Evolutionary conservation across 35 echinoderm and acorn worm genomes (phyloP), one percentile per base, ranked within the genome.

Genomic region (Patiria miniata): DNA sequence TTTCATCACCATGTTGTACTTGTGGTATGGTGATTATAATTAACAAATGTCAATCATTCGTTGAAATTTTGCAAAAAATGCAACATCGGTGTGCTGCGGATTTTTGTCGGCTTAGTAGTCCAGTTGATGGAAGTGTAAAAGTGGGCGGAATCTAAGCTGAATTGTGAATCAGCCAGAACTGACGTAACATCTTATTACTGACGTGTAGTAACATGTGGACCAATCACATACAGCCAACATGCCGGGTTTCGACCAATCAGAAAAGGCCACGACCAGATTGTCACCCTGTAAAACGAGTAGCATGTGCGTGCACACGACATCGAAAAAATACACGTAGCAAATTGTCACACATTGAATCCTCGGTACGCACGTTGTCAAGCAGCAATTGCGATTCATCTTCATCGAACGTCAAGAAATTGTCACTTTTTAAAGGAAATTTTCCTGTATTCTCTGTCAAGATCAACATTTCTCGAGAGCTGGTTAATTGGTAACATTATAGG

Each of bases 231-330:
- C 23, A 79, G 92, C 81, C 92, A 94, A 52, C 51, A 73, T 81
- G 87, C 92, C 57, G 87, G 86, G 47, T 86, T 79, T 59, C 34
- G 77, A 53, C 92, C 92, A 94, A 94, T 94, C 92, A 89, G 38
- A 84, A 73, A 90, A 86, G 39, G 82, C 68, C 92, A 94, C 92
- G 92, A 88, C 79, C 82, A 44, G 37, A 83, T 78, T 81, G 39
- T 77, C 40, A 76, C 76, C 40, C 83, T 78, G 81, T 85, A 94
- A 89, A 94, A 52, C 40, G 36, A 76, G 28, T 58, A 83, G 77
- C 81, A 78, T 76, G 44, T 52, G 78, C 58, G 39, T 80, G 16
- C 42, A 47, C 42, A 47, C 42, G 42, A 6, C 12, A 39, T 61
- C 22, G 34, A 59, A 36, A 40, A 84, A 54, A 51, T 53, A 50